A percentile compares a stretch with the other conserved stretches of the same genome.
Conservation (phyloP, 23 tunicate genomes). For the Diplosoma virens region DNA sequence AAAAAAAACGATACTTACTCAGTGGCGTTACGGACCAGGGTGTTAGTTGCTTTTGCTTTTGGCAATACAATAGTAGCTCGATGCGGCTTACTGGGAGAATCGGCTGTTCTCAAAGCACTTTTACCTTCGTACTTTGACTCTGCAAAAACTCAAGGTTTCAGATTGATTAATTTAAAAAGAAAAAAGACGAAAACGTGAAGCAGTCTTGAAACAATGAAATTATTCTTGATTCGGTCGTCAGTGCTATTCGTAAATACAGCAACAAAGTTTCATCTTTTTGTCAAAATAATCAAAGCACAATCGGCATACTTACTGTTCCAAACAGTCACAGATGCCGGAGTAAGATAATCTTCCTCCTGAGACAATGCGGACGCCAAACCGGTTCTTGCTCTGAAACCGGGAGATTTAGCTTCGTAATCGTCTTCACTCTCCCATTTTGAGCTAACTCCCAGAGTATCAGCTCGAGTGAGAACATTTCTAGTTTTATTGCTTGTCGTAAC, state of each 20-base stretch:
- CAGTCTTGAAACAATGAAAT: background rate
- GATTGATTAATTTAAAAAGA: background rate
- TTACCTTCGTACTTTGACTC: conserved; percentile 81
- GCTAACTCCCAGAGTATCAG: conserved; percentile 88
- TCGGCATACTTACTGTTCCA: conserved; percentile 7
- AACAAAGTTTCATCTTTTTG: background rate
- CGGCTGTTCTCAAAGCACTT: conserved; percentile 83
- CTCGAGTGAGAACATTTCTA: conserved; percentile 77
- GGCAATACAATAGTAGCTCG: conserved; percentile 85
- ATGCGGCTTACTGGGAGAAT: conserved; percentile 89
- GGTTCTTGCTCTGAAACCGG: conserved; percentile 41
- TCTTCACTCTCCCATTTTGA: conserved; percentile 89
- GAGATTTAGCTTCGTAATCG: conserved; percentile 39
- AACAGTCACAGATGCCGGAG: conserved; percentile 32
- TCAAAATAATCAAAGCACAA: background rate
- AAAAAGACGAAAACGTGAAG: background rate
- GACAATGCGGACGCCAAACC: conserved; percentile 71
- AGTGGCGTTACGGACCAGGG: conserved; percentile 19
- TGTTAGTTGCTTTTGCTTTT: conserved; percentile 10
- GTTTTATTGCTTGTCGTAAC: conserved; percentile 74
- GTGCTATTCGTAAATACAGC: background rate
- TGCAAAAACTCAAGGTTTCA: background rate
- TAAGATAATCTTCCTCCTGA: conserved; percentile 40
- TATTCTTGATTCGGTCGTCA: background rate
- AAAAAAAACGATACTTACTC: conserved; percentile 8